Evolutionary conservation across 2,113 vertebrate species (phyloP), one percentile per base, ranked within the genome.

Genomic region (Lasiurus borealis): DNA sequence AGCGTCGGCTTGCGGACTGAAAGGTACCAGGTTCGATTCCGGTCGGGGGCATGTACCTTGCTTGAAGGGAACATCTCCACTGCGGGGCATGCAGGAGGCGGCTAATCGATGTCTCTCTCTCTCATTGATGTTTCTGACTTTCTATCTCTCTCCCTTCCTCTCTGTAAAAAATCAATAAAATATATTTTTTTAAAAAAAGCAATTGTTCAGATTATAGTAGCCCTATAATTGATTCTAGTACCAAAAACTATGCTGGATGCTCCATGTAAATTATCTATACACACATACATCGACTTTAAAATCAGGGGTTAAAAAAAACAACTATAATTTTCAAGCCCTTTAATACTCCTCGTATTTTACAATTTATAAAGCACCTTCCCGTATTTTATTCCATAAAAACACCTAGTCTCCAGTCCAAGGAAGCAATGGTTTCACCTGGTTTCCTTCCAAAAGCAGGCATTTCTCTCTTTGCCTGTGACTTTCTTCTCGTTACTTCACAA

Each of bases 401-500:
- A 88, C 71, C n/a, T 4, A 71, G 36, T 87, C 64, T 88, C 44
- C 50, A 31, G 12, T n/a, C 64, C 75, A 86, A 23, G 10, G n/a
- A 87, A 89, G 19, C 14, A 69, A 46, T 1, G 34, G 34, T 50
- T 46, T 69, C 62, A 34, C 44, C 36, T 29, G 27, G 29, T 46
- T 90, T 80, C 34, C 21, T 21, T 25, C 64, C n/a, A 52, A 81
- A 93, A 68, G 66, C 72, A 85, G 80, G 36, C 19, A 36, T 76
- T 75, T 68, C 36, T 83, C 72, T 34, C 46, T 87, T 72, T 91
- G 81, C 50, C 34, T 92, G 15, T 4, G n/a, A 83, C 91, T 72
- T 95, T 71, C 44, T 90, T 84, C 52, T 90, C 66, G 82, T 84
- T 84, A 66, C 50, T 87, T 83, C 2, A 48, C 52, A 85, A 62